A percentile compares a stretch with the other conserved stretches of the same genome.
Conservation (phyloP, 1,140 invertebrate genomes). For the Euwallacea similis region DNA sequence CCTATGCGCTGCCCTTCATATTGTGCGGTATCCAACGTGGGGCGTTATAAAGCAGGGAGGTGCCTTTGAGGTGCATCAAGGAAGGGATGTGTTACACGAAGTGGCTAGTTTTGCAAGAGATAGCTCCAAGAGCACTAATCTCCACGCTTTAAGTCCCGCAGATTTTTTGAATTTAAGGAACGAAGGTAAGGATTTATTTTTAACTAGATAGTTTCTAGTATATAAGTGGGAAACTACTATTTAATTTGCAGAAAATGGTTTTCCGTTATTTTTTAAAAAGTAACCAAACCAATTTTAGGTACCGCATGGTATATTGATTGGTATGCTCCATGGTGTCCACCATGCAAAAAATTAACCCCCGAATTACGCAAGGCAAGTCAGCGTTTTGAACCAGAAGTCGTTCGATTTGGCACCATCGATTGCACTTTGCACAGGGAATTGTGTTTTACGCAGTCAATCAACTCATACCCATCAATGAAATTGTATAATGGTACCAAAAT, state of each 20-base stretch:
- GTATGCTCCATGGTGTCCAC: conserved; percentile 85
- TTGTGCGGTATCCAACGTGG: conserved; percentile 70
- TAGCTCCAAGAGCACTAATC: conserved; percentile 62
- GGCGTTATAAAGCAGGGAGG: conserved; percentile 70
- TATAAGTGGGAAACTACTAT: too few relatives aligned
- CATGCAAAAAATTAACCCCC: conserved; percentile 72
- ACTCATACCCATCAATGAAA: conserved; percentile 74
- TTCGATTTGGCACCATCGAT: conserved; percentile 70
- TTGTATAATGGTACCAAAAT: conserved; percentile 68
- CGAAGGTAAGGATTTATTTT: conserved; percentile 48
- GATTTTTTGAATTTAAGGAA: conserved; percentile 61
- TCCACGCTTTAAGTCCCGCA: conserved; percentile 65
- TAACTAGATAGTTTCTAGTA: too few relatives aligned
- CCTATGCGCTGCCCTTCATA: conserved; percentile 60
- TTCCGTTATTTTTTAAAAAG: too few relatives aligned
- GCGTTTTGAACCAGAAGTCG: conserved; percentile 55
- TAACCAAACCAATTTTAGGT: conserved; percentile 43
- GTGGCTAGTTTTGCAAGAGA: conserved; percentile 70
- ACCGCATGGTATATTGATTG: conserved; percentile 75
- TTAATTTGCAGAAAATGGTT: too few relatives aligned
- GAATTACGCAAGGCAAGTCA: conserved; percentile 72
- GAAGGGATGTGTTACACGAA: conserved; percentile 65
- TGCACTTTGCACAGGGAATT: conserved; percentile 60
- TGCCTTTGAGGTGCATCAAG: conserved; percentile 73
- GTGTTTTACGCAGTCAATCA: conserved; percentile 65